Base-by-base conservation (phyloP, 2,888 invertebrate species). In the Herminia tarsipennalis region DNA sequence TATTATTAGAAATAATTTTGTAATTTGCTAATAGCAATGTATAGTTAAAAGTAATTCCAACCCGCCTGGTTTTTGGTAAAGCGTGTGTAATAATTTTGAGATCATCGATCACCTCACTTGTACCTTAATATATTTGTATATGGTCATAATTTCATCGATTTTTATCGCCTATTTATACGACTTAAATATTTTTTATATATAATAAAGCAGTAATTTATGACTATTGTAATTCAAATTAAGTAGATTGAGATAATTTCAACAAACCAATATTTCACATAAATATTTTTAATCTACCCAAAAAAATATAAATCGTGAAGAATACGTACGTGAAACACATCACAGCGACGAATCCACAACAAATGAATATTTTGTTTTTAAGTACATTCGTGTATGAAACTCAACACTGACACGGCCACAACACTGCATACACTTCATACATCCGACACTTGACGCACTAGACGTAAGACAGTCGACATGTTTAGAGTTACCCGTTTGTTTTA, bases 291-390 rank as follows among this genome's bases (percentile, higher is more conserved):
- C 2, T 12, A 29, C 38, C 16, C 34, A 9, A 32, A 1, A 36
- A 41, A 20, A 27, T 9, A 56, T 38, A 40, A 51, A 50, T 40
- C 16, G 33, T 46, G 41, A 25, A 39, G 5, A 35, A 38, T 64
- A 70, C 70, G 56, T 69, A 71, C 70, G 60, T 67, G 59, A 55
- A 61, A 56, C 53, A 60, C 64, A 61, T 62, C 53, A 56, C 44
- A 37, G 58, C 24, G 10, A 36, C 33, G 60, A 57, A 67, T 66
- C 68, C 66, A 59, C 70, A 53, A 53, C 9, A 44, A 38, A 41
- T 28, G 32, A 36, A 34, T 35, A 21, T 56, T 43, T 58, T 64
- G 61, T 64, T 58, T 56, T 38, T 65, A 22, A 62, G 63, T 63
- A 43, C 58, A 61, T 66, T 66, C 51, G 62, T 46, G 41, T 50